phyloP scores from a whole-genome alignment of 2,113 vertebrate genomes.

The Dromiciops gliroides region DNA sequence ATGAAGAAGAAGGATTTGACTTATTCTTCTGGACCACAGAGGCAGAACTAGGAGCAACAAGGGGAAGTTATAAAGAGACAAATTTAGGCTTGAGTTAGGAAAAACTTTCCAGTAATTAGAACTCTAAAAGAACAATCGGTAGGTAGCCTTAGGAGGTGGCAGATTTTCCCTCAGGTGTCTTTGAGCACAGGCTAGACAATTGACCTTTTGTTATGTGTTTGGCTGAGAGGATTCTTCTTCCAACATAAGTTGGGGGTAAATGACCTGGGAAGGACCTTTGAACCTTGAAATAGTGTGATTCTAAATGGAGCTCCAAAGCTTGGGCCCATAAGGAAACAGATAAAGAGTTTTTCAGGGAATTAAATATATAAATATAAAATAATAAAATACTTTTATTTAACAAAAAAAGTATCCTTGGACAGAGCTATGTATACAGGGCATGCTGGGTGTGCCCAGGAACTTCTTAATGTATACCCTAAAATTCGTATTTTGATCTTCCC shows the following conservation, averaged over 20 bases:
- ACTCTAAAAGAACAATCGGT: not conserved
- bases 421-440: not conserved
- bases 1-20: not conserved
- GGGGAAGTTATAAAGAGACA: not conserved
- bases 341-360: not conserved
- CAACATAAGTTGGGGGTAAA: not conserved
- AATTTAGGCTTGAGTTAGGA: not conserved
- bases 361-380: not conserved
- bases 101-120: not conserved
- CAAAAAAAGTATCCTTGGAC: not conserved
- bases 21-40: not conserved
- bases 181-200: not conserved
- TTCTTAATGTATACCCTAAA: not conserved
- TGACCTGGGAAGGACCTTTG: not conserved
- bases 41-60: not conserved
- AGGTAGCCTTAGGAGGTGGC: not conserved
- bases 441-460: not conserved
- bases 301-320: not conserved
- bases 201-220: not conserved
- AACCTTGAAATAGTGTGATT: not conserved
- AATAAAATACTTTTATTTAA: too few species aligned
- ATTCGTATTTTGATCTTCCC: not conserved
- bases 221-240: not conserved
- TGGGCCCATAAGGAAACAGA: not conserved
- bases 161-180: not conserved